phyloP scores from a whole-genome alignment of 2,797 vertebrate genomes.

The Sebastes matsubarae region DNA sequence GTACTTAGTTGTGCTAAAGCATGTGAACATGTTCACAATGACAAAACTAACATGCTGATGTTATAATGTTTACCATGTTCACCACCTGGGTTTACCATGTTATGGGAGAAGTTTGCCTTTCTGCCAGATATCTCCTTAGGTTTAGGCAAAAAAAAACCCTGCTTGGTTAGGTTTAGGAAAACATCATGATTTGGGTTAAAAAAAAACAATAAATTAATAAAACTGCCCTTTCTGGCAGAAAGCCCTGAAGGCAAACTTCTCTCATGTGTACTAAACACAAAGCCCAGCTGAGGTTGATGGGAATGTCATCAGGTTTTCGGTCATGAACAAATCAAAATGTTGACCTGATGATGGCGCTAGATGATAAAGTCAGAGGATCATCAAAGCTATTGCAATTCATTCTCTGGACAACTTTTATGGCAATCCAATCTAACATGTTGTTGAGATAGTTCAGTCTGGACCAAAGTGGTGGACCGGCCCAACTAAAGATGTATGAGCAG shows the following conservation, averaged over 20 bases:
- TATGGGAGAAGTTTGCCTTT: neutral
- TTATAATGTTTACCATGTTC: neutral
- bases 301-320: neutral
- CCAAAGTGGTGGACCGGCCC: neutral
- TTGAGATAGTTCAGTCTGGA: neutral
- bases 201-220: accelerated
- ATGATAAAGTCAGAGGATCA: neutral
- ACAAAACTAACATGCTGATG: neutral
- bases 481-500: neutral
- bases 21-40: neutral
- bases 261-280: neutral
- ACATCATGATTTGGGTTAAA: neutral
- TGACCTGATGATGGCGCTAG: neutral
- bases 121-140: no score
- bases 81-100: no score
- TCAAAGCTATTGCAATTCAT: neutral
- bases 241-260: no score
- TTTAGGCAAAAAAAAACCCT: neutral
- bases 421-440: neutral
- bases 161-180: neutral
- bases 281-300: neutral
- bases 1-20: neutral
- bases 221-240: neutral
- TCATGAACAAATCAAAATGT: neutral
- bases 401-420: neutral